Evolutionary conservation across 2,888 invertebrate genomes (phyloP).

Genomic region (Romanomermis culicivorax): DNA sequence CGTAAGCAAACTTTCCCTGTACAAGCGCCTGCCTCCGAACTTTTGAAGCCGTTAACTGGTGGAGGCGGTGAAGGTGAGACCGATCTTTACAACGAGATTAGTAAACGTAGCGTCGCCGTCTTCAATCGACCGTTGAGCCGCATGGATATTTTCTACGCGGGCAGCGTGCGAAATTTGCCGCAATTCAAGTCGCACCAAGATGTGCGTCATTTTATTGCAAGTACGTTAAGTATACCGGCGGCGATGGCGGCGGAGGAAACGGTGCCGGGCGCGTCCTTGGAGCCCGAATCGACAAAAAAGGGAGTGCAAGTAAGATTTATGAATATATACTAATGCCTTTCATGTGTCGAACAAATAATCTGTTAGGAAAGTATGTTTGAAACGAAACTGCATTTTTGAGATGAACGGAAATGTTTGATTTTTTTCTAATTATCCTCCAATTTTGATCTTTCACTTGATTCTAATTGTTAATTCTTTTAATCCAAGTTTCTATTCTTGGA

Average conservation of each 20-base stretch:
- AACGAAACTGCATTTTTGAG: too few relatives aligned
- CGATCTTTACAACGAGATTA: too few relatives aligned
- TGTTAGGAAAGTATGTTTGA: too few relatives aligned
- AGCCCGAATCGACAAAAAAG: background rate
- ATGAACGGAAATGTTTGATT: too few relatives aligned
- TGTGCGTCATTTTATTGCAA: constrained; percentile 4
- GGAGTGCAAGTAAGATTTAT: background rate
- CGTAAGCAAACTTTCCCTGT: background rate
- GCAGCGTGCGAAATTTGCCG: constrained; percentile 41
- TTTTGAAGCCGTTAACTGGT: too few relatives aligned
- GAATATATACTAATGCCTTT: too few relatives aligned
- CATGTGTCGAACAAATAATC: constrained; percentile 4
- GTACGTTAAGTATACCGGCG: constrained; percentile 2
- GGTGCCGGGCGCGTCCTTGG: constrained; percentile 4
- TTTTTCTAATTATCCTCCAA: too few relatives aligned
- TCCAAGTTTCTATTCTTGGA: too few relatives aligned
- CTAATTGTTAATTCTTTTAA: too few relatives aligned
- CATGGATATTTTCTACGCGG: constrained; percentile 70
- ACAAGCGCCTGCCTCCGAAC: too few relatives aligned
- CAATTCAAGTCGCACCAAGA: constrained; percentile 6
- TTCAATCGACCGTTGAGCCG: constrained; percentile 48
- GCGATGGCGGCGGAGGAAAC: background rate
- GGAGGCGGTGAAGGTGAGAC: too few relatives aligned
- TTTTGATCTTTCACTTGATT: too few relatives aligned
- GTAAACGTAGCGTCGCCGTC: constrained; percentile 18